Evolutionary conservation across 2,888 invertebrate species (phyloP), one percentile per base, ranked within the genome.

Genomic region (Hanleya hanleyi): DNA sequence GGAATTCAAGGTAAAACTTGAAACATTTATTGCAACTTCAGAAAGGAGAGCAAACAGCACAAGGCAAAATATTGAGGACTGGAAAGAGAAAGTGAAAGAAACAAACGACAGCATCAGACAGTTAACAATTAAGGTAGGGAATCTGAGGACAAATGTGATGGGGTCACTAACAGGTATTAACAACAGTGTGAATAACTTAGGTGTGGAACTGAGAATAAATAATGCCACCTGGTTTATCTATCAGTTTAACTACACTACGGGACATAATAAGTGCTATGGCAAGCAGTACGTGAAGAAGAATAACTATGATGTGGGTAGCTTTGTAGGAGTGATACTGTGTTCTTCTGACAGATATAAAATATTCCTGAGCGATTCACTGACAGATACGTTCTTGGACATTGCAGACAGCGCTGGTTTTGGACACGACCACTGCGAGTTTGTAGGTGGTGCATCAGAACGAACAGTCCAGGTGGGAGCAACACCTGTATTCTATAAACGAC

Each of bases 351-450:
- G 36, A 33, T 70, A 70, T 29, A 70, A 70, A 47, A 29, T 70
- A 1, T 70, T 64, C 33, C 35, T 70, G 35, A 47, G 64, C 22
- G 47, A 70, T 22, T 49, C 47, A 5, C 64, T 70, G 22, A 18
- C n/a, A 22, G 49, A 32, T n/a, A 36, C 26, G 9, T 70, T 70
- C 65, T 32, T 64, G 36, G 26, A 64, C 32, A 65, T 70, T 3
- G 70, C 70, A 47, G 68, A 68, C 36, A 36, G 51, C 22, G 22
- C 15, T 51, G 68, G 68, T 32, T 41, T 22, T 51, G 68, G 68
- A 3, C 33, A 51, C 15, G 68, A 68, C 41, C 68, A 68, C 35
- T 68, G 68, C 51, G 68, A 68, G 49, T 68, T 68, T 68, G 68
- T 68, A 29, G 68, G 68, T 12, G 68, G 68, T 18, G 22, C 33